These are phyloP conservation scores for Leptonema lineaticorne DNA, from an alignment of 1,140 invertebrate species.

Conservation along the genomic window DNA sequence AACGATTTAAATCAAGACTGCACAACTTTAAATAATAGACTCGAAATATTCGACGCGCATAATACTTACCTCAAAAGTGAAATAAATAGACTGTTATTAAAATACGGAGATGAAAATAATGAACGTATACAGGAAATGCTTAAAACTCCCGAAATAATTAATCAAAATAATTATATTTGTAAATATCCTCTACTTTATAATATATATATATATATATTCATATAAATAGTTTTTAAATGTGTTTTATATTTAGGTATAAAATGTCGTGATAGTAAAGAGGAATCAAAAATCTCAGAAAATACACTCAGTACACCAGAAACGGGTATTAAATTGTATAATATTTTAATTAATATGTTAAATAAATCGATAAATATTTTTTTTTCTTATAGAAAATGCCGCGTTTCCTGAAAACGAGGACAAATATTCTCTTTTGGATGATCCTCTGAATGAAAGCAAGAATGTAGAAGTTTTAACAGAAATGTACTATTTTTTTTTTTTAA, in stretches of 20 bases:
- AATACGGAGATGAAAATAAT: constrained; percentile 15
- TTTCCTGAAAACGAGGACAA: constrained; percentile 10
- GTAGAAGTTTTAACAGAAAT: constrained; percentile 24
- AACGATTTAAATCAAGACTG: constrained; percentile 17
- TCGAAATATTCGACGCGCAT: constrained; percentile 16
- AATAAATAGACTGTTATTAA: constrained; percentile 20
- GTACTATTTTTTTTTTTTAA: constrained; percentile 9
- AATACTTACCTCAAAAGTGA: constrained; percentile 18
- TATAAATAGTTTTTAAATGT: neutral
- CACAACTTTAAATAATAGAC: neutral
- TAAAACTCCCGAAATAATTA: constrained; percentile 13
- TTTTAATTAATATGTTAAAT: neutral
- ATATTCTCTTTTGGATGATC: constrained; percentile 3
- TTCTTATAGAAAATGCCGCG: constrained; percentile 4
- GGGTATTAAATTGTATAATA: constrained; percentile 12
- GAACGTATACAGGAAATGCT: constrained; percentile 18
- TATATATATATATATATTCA: neutral
- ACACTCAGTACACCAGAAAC: constrained; percentile 1
- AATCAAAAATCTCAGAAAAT: neutral
- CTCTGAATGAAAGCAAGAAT: constrained; percentile 3
- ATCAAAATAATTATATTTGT: constrained; percentile 18
- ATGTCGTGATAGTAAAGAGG: neutral
- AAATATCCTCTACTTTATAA: neutral
- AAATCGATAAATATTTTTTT: neutral
- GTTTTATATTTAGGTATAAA: neutral